Evolutionary conservation across 2,113 vertebrate genomes (phyloP).

Genomic region (Paramisgurnus dabryanus): DNA sequence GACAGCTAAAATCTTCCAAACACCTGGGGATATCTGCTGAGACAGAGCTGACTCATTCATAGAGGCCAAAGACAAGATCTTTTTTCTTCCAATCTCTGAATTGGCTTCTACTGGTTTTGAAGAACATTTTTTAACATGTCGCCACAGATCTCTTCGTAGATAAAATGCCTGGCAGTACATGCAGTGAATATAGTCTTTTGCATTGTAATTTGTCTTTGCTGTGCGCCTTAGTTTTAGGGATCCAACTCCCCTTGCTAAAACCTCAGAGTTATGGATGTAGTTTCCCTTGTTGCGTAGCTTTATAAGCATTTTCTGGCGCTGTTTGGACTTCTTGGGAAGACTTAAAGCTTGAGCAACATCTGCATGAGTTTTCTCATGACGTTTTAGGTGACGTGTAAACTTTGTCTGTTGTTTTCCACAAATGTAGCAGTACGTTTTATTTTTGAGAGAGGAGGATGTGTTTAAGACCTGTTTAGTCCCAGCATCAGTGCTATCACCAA

Average conservation of each 20-base stretch:
- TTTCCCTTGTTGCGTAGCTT: neutral
- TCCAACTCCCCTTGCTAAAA: neutral
- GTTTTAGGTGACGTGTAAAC: neutral
- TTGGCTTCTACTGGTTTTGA: constrained; percentile 30
- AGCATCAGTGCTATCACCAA: too few relatives aligned
- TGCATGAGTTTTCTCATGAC: neutral
- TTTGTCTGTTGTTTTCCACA: too few relatives aligned
- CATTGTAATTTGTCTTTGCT: neutral
- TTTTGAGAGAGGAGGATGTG: too few relatives aligned
- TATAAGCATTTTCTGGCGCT: neutral
- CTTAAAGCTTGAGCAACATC: neutral
- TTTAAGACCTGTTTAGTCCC: too few relatives aligned
- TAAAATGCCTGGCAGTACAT: constrained; percentile 44
- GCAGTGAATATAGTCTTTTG: neutral
- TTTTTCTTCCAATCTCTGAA: constrained; percentile 4
- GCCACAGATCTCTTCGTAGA: constrained; percentile 43
- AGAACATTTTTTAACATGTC: constrained; percentile 43
- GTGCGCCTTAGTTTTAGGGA: neutral
- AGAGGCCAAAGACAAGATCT: constrained; percentile 33
- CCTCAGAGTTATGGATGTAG: neutral
- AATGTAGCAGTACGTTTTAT: too few relatives aligned
- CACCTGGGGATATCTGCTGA: constrained; percentile 42
- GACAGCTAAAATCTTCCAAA: constrained; percentile 43
- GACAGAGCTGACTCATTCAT: neutral
- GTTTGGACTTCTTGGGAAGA: neutral